These are phyloP conservation scores for Stomorhina lunata DNA, from an alignment of 2,888 invertebrate genomes.

Conservation along the genomic window DNA sequence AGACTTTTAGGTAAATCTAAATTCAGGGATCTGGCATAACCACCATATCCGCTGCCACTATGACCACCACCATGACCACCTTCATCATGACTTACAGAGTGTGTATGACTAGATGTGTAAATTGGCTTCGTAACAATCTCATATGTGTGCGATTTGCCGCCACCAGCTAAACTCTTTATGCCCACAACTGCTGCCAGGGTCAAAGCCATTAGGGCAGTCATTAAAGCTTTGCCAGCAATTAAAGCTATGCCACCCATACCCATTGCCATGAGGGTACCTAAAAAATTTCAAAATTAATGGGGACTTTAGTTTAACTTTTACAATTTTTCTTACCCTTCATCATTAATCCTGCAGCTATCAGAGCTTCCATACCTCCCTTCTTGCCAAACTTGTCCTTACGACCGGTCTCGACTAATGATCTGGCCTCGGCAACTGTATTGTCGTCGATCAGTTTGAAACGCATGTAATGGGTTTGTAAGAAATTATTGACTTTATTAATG, in stretches of 20 bases:
- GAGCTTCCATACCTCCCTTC: slow-evolving; percentile 81
- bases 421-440: slow-evolving; percentile 82
- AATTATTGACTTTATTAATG: slow-evolving; percentile 85
- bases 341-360: slow-evolving; percentile 83
- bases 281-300: neutral
- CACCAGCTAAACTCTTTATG: slow-evolving; percentile 85
- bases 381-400: slow-evolving; percentile 82
- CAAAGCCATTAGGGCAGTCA: slow-evolving; percentile 90
- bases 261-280: slow-evolving; percentile 87
- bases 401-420: slow-evolving; percentile 81
- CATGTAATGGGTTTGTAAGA: slow-evolving; percentile 87
- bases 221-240: slow-evolving; percentile 90
- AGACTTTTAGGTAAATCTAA: slow-evolving; percentile 65
- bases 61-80: slow-evolving; percentile 80
- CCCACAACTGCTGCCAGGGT: slow-evolving; percentile 89
- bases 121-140: slow-evolving; percentile 92
- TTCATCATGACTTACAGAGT: slow-evolving; percentile 83
- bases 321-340: slow-evolving; percentile 82
- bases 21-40: slow-evolving; percentile 78
- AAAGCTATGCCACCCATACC: slow-evolving; percentile 88
- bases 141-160: slow-evolving; percentile 88
- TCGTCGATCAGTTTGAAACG: slow-evolving; percentile 86
- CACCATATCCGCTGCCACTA: slow-evolving; percentile 82
- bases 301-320: neutral
- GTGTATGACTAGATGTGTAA: slow-evolving; percentile 84